Evolutionary conservation across 2,888 invertebrate genomes (phyloP).

Genomic region (Meloe dianella): DNA sequence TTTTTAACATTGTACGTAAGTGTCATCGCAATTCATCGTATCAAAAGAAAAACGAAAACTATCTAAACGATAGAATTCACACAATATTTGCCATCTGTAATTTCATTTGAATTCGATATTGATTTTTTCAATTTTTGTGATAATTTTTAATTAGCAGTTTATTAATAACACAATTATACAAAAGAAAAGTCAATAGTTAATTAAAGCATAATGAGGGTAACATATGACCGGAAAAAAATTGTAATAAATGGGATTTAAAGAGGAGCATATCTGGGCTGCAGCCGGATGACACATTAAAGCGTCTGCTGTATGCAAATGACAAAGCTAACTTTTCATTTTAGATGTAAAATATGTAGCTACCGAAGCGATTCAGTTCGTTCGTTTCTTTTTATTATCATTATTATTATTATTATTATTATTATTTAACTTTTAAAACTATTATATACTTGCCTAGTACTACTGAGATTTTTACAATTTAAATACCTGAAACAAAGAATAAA

Average conservation of each 20-base stretch:
- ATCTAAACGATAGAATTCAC: constrained; percentile 21
- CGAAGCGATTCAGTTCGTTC: constrained; percentile 19
- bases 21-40: constrained; percentile 23
- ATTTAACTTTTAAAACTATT: constrained; percentile 15
- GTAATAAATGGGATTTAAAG: constrained; percentile 30
- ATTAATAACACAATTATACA: constrained; percentile 7
- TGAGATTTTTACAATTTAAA: background rate
- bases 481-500: constrained; percentile 23
- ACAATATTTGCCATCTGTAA: constrained; percentile 16
- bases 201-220: constrained; percentile 21
- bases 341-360: constrained; percentile 32
- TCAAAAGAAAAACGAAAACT: constrained; percentile 19
- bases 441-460: constrained; percentile 11
- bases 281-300: constrained; percentile 28
- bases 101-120: constrained; percentile 19
- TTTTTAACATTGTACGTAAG: constrained; percentile 16
- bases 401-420: background rate
- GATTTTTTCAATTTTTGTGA: background rate
- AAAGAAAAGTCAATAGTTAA: constrained; percentile 15
- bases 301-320: constrained; percentile 33
- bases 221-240: background rate
- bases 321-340: constrained; percentile 32
- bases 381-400: constrained; percentile 2
- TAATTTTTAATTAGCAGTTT: background rate
- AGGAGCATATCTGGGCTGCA: constrained; percentile 24